Conservation (phyloP, 2,113 vertebrate species). For the Leptobrachium leishanense region DNA sequence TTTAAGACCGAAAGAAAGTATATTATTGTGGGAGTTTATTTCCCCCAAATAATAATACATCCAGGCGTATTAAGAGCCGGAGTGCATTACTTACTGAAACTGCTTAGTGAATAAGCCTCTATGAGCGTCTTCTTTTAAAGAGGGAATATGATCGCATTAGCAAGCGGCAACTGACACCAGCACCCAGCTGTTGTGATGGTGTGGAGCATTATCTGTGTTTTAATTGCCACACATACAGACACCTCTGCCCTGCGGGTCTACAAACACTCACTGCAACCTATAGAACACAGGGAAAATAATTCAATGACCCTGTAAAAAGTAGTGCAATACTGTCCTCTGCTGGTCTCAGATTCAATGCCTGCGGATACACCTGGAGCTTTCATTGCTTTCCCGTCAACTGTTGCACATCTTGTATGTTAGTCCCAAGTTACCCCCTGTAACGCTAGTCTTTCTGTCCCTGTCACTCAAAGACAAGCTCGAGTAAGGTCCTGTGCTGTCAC, state of each 20-base stretch:
- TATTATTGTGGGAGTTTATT: too few relatives aligned
- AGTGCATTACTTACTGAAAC: too few relatives aligned
- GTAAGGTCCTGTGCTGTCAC: too few relatives aligned
- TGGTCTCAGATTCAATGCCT: background rate
- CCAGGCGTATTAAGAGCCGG: too few relatives aligned
- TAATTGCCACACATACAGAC: constrained; percentile 19
- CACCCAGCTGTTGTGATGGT: background rate
- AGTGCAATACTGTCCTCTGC: constrained; percentile 24
- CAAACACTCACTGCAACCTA: constrained; percentile 22
- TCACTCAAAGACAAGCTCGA: background rate
- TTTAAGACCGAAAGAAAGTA: too few relatives aligned
- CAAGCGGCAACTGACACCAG: too few relatives aligned
- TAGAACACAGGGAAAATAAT: background rate
- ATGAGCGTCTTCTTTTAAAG: background rate
- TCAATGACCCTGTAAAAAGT: background rate
- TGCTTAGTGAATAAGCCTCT: too few relatives aligned
- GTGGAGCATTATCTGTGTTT: constrained; percentile 18
- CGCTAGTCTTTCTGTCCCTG: background rate
- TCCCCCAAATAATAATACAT: too few relatives aligned
- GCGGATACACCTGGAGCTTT: background rate
- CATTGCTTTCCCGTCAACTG: background rate
- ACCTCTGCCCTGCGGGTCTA: constrained; percentile 24
- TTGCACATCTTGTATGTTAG: too few relatives aligned
- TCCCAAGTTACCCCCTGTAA: background rate
- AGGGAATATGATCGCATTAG: background rate